Evolutionary conservation across 2,113 vertebrate genomes (phyloP), one percentile per base, ranked within the genome.

Genomic region (Caranx ignobilis): DNA sequence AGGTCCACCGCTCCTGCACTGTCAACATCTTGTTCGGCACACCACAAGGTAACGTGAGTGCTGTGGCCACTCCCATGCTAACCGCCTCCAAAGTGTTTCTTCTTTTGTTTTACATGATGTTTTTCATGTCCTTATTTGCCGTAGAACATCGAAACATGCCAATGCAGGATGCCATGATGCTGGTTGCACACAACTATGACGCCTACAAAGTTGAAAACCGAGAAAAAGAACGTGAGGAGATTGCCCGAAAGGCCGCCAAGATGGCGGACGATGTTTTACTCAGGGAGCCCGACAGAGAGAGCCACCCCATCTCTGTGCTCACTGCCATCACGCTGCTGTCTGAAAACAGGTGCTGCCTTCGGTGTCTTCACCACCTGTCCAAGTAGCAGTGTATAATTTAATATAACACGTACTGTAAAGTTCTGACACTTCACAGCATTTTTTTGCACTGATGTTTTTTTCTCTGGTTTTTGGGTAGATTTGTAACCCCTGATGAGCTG

Each of bases 21-120:
- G 98, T 99, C 86, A 99, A 99, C 94, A 99, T 99, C 93, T 95
- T 99, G 92, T 99, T 97, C 77, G 98, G 98, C 77, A 99, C 97
- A 4, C 97, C 98, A 5, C 98, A 99, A 96, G 98, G 98, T 99
- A 96, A 41, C 0, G 6, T 1, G 11, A 10, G 31, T 4, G 13
- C 4, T 35, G 12, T 15, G 21, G 11, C 26, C 11, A 6, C n/a
- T 26, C 19, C 10, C 1, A 18, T 37, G 31, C 6, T 10, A 12
- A 57, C 11, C 6, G 11, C 52, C 61, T 61, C 10, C 60, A 7
- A 52, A 7, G 15, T 16, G 15, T 11, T 0, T 3, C 2, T 47
- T 32, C 19, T 41, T 66, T 8, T 60, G 1, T 13, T 35, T 69
- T 12, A 16, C 16, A 11, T 2, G 7, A 7, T 56, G 37, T 45